Base-by-base conservation (phyloP, 2,113 vertebrate genomes). In the Cygnus buccinator region DNA sequence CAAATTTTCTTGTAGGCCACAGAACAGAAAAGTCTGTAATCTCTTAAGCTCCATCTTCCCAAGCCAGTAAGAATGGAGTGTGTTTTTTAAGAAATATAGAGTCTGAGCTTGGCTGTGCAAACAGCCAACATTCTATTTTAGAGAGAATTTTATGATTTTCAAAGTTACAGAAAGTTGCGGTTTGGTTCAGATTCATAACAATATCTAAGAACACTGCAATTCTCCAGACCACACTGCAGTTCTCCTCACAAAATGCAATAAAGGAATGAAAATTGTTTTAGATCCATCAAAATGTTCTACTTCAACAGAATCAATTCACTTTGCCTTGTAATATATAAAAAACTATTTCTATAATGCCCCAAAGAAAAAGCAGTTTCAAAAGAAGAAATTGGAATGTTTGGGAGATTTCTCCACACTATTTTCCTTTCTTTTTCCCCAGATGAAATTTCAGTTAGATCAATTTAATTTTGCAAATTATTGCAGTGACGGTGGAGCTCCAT, bases 181-280 rank as follows among this genome's bases (percentile, higher is more conserved):
- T 6, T 87, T 94, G 83, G 73, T 83, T 70, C 71, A 85, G 48
- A 70, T 80, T 73, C 63, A 76, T 73, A 73, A 46, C 31, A 70
- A 48, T 70, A 70, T 70, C 81, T 73, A 72, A 87, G 76, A n/a
- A 5, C 37, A 46, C 16, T 58, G 44, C 26, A 87, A 23, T 35
- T 88, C 84, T 95, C 55, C 48, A 93, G 57, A 72, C 15, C 58
- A 91, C 35, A 87, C 3, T 85, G 93, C 58, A 80, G 84, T 95
- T 93, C 43, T 94, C 70, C 39, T 79, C 75, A 73, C 57, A 89
- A 81, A 90, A 89, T 43, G 35, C 67, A 92, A 93, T 90, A 86
- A 92, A 88, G 21, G 46, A 94, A 88, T 57, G 48, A 96, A 95
- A 94, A 93, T 84, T 89, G 81, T 22, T 96, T 93, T 79, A 94